These are phyloP conservation scores for Rhyacophila evoluta DNA, from an alignment of 2,888 invertebrate species.

Conservation along the genomic window DNA sequence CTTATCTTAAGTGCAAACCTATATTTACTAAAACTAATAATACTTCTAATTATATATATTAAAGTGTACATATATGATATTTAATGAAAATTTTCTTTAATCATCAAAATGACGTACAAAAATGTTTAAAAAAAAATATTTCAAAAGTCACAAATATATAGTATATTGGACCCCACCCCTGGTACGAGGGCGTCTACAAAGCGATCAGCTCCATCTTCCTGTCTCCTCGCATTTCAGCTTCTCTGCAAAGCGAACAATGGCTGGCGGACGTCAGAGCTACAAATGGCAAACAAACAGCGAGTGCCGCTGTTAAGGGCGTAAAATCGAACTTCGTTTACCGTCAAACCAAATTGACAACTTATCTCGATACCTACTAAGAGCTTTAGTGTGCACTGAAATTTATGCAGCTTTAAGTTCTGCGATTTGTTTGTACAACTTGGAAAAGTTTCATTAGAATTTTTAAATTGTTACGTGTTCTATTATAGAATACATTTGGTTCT, in stretches of 20 bases:
- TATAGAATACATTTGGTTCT: too few relatives aligned
- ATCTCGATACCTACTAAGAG: background rate
- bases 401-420: background rate
- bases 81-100: too few relatives aligned
- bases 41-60: too few relatives aligned
- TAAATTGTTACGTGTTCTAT: too few relatives aligned
- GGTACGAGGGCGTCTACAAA: background rate
- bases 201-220: slow-evolving; percentile 28
- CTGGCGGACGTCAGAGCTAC: slow-evolving; percentile 45
- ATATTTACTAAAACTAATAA: too few relatives aligned
- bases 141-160: too few relatives aligned
- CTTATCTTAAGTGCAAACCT: too few relatives aligned
- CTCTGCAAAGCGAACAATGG: slow-evolving; percentile 34
- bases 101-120: too few relatives aligned
- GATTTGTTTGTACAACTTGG: background rate
- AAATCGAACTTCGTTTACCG: slow-evolving; percentile 22
- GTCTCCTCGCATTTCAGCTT: slow-evolving; percentile 37
- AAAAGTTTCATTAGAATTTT: background rate
- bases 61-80: too few relatives aligned
- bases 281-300: slow-evolving; percentile 47
- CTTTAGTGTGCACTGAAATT: slow-evolving; percentile 5
- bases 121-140: too few relatives aligned
- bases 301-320: slow-evolving; percentile 11
- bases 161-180: background rate
- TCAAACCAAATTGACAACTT: slow-evolving; percentile 19